Evolutionary conservation across 2,888 invertebrate genomes (phyloP).

Genomic region (Idaea biselata): DNA sequence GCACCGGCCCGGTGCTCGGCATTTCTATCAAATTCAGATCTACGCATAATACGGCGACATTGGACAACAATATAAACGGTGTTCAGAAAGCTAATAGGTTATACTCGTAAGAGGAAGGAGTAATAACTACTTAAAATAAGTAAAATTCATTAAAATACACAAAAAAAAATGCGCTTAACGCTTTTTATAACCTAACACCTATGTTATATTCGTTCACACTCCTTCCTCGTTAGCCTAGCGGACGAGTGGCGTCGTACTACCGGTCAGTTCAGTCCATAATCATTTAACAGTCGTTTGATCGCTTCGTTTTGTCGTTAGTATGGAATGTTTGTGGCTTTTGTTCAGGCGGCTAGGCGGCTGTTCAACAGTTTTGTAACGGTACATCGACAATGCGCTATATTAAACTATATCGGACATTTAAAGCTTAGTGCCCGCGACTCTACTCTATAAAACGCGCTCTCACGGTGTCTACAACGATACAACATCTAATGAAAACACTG

Average conservation of each 20-base stretch:
- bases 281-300: constrained; percentile 33
- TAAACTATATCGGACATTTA: constrained; percentile 43
- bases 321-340: constrained; percentile 68
- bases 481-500: too few species aligned
- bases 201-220: constrained; percentile 2
- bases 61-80: constrained; percentile 1
- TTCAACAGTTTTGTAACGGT: neutral
- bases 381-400: constrained; percentile 32
- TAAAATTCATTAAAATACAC: neutral
- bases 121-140: neutral
- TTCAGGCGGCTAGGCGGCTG: constrained; percentile 40
- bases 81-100: neutral
- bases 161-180: neutral
- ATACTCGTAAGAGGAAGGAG: constrained; percentile 2
- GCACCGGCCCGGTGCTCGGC: constrained; percentile 12
- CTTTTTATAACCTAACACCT: neutral
- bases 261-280: constrained; percentile 11
- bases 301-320: constrained; percentile 40
- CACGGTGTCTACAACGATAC: too few species aligned
- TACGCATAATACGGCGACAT: constrained; percentile 38
- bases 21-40: constrained; percentile 51
- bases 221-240: constrained; percentile 3
- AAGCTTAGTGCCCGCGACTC: constrained; percentile 35
- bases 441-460: constrained; percentile 10
- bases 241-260: constrained; percentile 3